phyloP scores from a whole-genome alignment of 2,888 invertebrate species.

The Acleris sparsana region DNA sequence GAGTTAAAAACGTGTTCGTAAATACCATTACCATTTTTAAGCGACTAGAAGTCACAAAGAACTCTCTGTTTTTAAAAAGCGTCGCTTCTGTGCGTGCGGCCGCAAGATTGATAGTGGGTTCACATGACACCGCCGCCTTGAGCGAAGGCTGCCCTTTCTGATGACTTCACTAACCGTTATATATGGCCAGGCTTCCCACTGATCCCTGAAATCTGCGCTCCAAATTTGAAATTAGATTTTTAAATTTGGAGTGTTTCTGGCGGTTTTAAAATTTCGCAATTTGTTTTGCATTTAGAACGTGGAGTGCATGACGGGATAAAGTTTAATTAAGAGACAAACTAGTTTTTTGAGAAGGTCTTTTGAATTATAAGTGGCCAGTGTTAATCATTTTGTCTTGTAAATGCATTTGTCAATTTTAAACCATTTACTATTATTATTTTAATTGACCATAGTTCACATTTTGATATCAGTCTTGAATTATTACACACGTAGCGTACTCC shows the following conservation, averaged over 20 bases:
- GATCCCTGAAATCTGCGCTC: constrained; percentile 64
- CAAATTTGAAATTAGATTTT: constrained; percentile 64
- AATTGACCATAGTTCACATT: no score
- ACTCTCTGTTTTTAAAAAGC: constrained; percentile 27
- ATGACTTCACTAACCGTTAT: constrained; percentile 81
- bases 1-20: constrained; percentile 18
- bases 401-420: no score
- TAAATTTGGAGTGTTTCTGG: constrained; percentile 48
- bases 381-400: no score
- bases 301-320: no score
- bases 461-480: no score
- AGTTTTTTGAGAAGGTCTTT: no score
- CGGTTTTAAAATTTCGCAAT: constrained; percentile 34
- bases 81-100: constrained; percentile 60
- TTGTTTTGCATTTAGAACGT: no score
- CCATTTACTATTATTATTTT: no score
- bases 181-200: constrained; percentile 72
- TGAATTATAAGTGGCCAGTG: no score
- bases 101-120: constrained; percentile 79
- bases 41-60: constrained; percentile 30
- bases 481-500: no score
- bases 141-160: constrained; percentile 74
- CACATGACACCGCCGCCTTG: constrained; percentile 78
- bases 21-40: constrained; percentile 33
- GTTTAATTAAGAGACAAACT: no score